Percentiles rank a stretch among this genome's conserved stretches.
Conservation (phyloP, 2,797 vertebrate genomes). For the Gastrophryne carolinensis region DNA sequence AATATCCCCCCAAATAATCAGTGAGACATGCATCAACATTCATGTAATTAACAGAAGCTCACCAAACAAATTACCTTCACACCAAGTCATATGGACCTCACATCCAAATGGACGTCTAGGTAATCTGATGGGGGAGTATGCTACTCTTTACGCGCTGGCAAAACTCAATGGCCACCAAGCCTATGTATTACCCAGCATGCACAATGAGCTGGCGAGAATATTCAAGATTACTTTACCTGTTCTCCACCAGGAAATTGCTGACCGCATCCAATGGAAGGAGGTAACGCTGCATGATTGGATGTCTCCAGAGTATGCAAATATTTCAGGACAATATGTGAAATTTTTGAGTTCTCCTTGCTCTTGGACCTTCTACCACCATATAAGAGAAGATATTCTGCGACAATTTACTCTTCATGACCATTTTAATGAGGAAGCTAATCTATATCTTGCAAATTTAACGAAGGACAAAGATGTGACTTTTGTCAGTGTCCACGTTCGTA, state of each 20-base stretch:
- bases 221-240: conserved; percentile 46
- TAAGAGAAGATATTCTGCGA: conserved; percentile 50
- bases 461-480: conserved; percentile 46
- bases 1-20: too few species aligned
- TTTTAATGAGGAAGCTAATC: conserved; percentile 28
- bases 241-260: neutral
- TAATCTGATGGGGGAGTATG: too few species aligned
- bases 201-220: too few species aligned
- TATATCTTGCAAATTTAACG: neutral
- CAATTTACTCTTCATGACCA: conserved; percentile 58
- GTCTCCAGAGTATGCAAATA: conserved; percentile 49
- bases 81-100: too few species aligned
- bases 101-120: too few species aligned
- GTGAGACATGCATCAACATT: too few species aligned
- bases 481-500: conserved; percentile 57
- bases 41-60: too few species aligned
- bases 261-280: neutral
- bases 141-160: too few species aligned
- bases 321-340: conserved; percentile 24
- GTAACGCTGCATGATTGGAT: conserved; percentile 58
- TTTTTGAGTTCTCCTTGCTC: conserved; percentile 56
- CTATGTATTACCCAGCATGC: too few species aligned
- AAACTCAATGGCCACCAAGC: too few species aligned
- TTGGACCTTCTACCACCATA: conserved; percentile 63
- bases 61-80: too few species aligned